Evolutionary conservation across 2,797 vertebrate genomes (phyloP), one percentile per base, ranked within the genome.

Genomic region (Columba guinea): DNA sequence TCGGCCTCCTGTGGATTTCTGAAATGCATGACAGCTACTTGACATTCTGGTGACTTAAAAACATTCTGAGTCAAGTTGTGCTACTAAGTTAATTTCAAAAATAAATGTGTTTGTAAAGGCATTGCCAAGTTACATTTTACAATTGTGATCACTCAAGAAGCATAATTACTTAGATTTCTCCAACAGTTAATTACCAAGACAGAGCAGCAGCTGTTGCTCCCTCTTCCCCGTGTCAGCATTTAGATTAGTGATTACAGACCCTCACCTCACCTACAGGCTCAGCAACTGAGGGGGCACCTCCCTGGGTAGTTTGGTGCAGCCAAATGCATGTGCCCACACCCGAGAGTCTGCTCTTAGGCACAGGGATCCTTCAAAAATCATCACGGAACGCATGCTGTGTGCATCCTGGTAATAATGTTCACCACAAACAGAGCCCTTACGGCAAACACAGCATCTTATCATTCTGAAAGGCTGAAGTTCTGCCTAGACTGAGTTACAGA

Each of bases 311-410:
- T 0, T 3, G 34, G 16, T 3, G 11, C 5, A 58, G 80, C 34
- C 24, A 73, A 18, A 60, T 0, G 19, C 69, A n/a, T 27, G 7
- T 2, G 34, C 15, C 34, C 4, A 2, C 1, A 3, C 2, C 1
- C 3, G 21, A 15, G 26, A 27, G 12, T 7, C n/a, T 14, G 3
- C 0, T 0, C 19, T 26, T 2, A 22, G 17, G 49, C 32, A 34
- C 30, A 27, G 13, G 28, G 22, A 5, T 4, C 15, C 46, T 10
- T 6, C 9, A 7, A 4, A 9, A 13, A 18, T 21, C 62, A 24
- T 8, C 62, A 17, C 17, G 9, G 34, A 32, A 21, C 0, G 9
- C 62, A 4, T 11, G 26, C 34, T 4, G 55, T 2, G 4, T 2
- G 35, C n/a, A 35, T 20, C 44, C 34, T 9, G 34, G 28, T 28